Conservation (phyloP, 2,797 vertebrate species). For the Mus spretus region DNA sequence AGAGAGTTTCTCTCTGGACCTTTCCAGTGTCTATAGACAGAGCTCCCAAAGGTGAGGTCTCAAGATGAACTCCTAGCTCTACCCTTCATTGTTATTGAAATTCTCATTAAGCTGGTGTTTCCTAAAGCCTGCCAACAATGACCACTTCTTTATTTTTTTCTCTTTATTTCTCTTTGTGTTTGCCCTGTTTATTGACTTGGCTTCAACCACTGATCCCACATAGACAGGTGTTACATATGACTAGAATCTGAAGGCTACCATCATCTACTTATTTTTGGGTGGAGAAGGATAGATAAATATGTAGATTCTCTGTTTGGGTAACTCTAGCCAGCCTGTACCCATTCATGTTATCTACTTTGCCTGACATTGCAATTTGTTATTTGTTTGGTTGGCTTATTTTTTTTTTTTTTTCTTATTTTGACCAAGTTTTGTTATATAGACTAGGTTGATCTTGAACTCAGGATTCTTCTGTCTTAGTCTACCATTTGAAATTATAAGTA, state of each 20-base stretch:
- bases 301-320: background rate
- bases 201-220: background rate
- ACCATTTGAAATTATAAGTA: background rate
- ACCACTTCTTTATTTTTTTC: background rate
- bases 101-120: background rate
- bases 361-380: background rate
- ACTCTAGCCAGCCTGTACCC: background rate
- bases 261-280: background rate
- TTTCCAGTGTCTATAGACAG: background rate
- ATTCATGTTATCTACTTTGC: background rate
- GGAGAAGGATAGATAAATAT: background rate
- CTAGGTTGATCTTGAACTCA: background rate
- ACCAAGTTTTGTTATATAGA: background rate
- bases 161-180: background rate
- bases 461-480: background rate
- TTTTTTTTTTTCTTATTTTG: background rate
- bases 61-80: fast-evolving
- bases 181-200: background rate
- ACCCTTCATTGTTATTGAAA: fast-evolving
- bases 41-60: background rate
- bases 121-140: background rate
- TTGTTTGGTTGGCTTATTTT: background rate
- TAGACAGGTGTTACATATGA: background rate
- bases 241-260: background rate
- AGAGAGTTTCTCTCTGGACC: background rate